Conservation (phyloP, 1,140 invertebrate species). For the Chymomyza costata region DNA sequence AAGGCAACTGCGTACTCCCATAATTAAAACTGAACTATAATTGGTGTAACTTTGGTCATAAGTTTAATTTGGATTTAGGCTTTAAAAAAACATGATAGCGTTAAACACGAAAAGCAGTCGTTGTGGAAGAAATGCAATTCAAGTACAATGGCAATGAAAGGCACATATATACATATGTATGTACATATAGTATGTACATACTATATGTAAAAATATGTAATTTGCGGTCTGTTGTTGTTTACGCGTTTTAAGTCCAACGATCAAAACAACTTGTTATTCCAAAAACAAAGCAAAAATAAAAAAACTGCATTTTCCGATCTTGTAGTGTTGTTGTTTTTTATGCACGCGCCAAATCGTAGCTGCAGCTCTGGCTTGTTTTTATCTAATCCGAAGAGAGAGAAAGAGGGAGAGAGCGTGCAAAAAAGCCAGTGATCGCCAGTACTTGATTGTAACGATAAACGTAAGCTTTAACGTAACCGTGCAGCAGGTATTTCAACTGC, state of each 20-base stretch:
- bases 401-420: too few species aligned
- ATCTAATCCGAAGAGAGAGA: too few species aligned
- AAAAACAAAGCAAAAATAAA: conserved; percentile 29
- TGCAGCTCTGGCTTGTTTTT: too few species aligned
- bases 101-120: conserved; percentile 33
- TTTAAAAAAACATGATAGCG: conserved; percentile 38
- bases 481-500: too few species aligned
- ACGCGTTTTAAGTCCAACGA: conserved; percentile 33
- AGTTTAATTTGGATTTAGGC: conserved; percentile 32
- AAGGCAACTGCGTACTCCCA: conserved; percentile 41
- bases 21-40: conserved; percentile 55
- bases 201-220: too few species aligned
- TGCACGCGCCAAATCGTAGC: too few species aligned
- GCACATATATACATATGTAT: too few species aligned
- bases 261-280: conserved; percentile 71
- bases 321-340: conserved; percentile 17
- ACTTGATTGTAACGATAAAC: too few species aligned
- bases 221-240: conserved; percentile 8
- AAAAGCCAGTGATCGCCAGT: too few species aligned
- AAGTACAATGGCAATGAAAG: conserved; percentile 55
- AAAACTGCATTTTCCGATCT: conserved; percentile 32
- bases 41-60: conserved; percentile 43
- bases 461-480: too few species aligned
- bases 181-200: conserved; percentile 53
- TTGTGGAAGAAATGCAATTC: conserved; percentile 41